Percentiles rank a stretch among this genome's conserved stretches.
These are phyloP conservation scores for Melanostoma mellinum DNA, from an alignment of 2,888 invertebrate species.

Conservation along the genomic window DNA sequence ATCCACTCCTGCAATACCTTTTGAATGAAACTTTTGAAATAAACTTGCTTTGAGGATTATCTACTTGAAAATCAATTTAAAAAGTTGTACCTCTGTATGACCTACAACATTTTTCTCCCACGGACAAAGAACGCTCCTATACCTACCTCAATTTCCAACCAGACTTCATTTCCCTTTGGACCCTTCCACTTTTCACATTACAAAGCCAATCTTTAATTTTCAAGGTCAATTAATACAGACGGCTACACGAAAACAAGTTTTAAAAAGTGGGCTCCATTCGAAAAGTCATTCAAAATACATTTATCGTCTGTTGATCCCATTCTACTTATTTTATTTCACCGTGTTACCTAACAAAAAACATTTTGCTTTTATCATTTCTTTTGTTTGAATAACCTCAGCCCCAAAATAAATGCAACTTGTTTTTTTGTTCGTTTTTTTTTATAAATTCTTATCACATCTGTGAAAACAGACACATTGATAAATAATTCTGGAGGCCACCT, in stretches of 20 bases:
- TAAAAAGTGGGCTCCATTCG: constrained; percentile 2
- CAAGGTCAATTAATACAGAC: constrained; percentile 4
- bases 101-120: too few relatives aligned
- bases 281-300: constrained; percentile 19
- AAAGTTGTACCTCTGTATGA: too few relatives aligned
- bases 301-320: constrained; percentile 42
- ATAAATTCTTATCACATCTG: constrained; percentile 3
- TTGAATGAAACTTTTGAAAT: too few relatives aligned
- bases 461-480: constrained; percentile 10
- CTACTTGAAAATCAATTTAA: too few relatives aligned
- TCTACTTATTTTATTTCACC: neutral
- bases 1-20: too few relatives aligned
- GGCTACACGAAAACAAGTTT: constrained; percentile 3
- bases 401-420: constrained; percentile 33
- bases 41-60: too few relatives aligned
- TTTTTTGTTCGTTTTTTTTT: neutral
- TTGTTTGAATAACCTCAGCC: constrained; percentile 21
- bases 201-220: neutral
- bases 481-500: constrained; percentile 44
- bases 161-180: too few relatives aligned
- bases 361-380: constrained; percentile 29
- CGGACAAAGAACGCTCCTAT: too few relatives aligned
- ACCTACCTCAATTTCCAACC: too few relatives aligned
- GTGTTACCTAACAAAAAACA: constrained; percentile 49
- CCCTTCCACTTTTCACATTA: neutral